Base-by-base conservation (phyloP, 2,888 invertebrate genomes). In the Malthinus flaveolus region DNA sequence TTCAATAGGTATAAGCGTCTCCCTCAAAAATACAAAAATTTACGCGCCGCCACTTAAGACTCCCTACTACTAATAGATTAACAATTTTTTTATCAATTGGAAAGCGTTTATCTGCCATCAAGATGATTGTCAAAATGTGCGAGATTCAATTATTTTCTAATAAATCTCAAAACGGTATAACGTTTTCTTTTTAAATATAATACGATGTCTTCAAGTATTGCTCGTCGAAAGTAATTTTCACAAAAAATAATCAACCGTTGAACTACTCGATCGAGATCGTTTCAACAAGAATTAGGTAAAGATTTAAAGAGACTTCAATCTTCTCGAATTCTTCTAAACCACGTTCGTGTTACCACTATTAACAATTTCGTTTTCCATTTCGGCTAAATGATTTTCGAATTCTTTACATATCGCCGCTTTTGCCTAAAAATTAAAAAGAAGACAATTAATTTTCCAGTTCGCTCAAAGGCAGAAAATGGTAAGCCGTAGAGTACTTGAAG, bases 331-430 rank as follows among this genome's bases (percentile, higher is more conserved):
- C 5, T 10, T 35, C n/a, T 8, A 31, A 11, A 54, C 42, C 39
- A 42, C 13, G 47, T 42, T 52, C 10, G 55, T 46, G 39, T 51
- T 51, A 15, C 51, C 56, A 11, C 47, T 12, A 13, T 39, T 31
- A 8, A 42, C 33, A 7, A 39, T 64, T 68, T 78, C 78, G 32
- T 71, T 74, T 55, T 79, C 79, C 12, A 73, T 73, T 63, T 76
- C 67, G 9, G 78, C 75, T 47, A 79, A 65, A 50, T 79, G 71
- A 39, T 74, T 76, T 67, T 79, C 79, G 59, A 79, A 79, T 66
- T 79, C 79, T 64, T 77, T 77, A 54, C 63, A 65, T 36, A 79
- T 68, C 7, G 76, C 77, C 45, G 71, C 64, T 70, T 77, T 78
- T 32, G 77, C 78, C 79, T 79, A 57, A 32, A 71, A 69, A 46